A percentile compares a stretch with the other conserved stretches of the same genome.
phyloP scores from a whole-genome alignment of 2,113 vertebrate genomes.

The Condylura cristata region DNA sequence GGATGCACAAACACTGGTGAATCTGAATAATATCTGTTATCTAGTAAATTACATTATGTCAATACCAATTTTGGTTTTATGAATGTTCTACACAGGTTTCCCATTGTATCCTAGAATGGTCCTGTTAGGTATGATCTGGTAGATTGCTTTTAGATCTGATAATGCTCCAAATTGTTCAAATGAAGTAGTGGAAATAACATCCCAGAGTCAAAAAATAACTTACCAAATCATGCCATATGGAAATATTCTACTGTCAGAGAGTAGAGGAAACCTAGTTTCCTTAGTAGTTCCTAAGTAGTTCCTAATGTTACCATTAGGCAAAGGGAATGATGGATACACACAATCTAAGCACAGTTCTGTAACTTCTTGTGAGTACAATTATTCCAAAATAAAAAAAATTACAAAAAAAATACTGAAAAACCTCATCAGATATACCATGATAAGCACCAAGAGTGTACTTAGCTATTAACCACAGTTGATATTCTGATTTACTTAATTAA shows the following conservation, averaged over 20 bases:
- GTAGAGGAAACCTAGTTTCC: background rate
- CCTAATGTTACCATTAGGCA: background rate
- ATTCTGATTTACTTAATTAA: background rate
- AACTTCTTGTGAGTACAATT: background rate
- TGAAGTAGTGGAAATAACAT: background rate
- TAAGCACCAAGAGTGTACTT: background rate
- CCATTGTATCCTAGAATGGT: too few species aligned
- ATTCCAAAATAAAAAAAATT: conserved; percentile 26
- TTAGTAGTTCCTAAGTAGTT: too few species aligned
- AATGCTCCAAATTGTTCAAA: background rate
- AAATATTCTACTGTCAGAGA: background rate
- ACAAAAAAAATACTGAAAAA: background rate
- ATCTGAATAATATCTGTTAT: background rate
- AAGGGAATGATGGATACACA: background rate
- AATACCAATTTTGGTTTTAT: background rate
- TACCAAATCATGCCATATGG: background rate
- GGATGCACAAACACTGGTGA: background rate
- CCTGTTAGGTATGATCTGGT: too few species aligned
- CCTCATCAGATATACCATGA: background rate
- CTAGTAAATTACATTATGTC: background rate
- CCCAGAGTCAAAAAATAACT: background rate
- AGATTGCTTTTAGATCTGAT: too few species aligned
- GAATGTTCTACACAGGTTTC: background rate
- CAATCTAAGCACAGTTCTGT: background rate
- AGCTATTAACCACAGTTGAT: background rate